These are phyloP conservation scores for Petroica traversi DNA, from an alignment of 2,113 vertebrate genomes.

Conservation along the genomic window DNA sequence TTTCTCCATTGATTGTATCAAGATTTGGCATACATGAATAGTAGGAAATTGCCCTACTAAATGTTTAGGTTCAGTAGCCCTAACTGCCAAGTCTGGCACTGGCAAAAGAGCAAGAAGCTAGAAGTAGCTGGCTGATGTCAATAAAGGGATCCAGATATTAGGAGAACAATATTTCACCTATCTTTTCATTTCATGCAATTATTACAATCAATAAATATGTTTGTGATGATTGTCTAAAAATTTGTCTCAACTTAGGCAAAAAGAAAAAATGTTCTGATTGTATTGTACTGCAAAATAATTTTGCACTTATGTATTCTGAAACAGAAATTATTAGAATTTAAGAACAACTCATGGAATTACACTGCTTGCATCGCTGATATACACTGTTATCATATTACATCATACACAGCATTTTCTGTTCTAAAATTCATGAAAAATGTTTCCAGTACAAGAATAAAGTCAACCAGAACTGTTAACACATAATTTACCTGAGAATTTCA, in stretches of 20 bases:
- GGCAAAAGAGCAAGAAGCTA: not conserved
- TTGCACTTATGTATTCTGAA: not conserved
- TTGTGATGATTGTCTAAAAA: not conserved
- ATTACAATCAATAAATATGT: not conserved
- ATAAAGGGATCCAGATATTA: not conserved
- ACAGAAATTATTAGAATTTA: not conserved
- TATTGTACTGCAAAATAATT: not conserved
- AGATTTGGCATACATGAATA: not conserved
- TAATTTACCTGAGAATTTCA: not conserved
- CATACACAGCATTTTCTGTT: not conserved
- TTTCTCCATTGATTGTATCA: not conserved
- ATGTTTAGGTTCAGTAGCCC: not conserved
- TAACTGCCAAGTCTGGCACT: not conserved
- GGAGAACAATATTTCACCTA: not conserved
- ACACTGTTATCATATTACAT: not conserved
- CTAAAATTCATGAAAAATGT: not conserved
- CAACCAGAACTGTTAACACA: not conserved
- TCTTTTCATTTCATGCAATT: not conserved
- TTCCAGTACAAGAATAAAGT: not conserved
- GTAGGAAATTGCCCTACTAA: not conserved
- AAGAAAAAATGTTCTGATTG: no score
- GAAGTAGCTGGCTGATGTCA: not conserved
- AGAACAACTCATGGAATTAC: not conserved
- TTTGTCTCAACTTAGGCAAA: not conserved
- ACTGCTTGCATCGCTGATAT: not conserved